Evolutionary conservation across 2,888 invertebrate species (phyloP), one percentile per base, ranked within the genome.

Genomic region (Ormyrus nitidulus): DNA sequence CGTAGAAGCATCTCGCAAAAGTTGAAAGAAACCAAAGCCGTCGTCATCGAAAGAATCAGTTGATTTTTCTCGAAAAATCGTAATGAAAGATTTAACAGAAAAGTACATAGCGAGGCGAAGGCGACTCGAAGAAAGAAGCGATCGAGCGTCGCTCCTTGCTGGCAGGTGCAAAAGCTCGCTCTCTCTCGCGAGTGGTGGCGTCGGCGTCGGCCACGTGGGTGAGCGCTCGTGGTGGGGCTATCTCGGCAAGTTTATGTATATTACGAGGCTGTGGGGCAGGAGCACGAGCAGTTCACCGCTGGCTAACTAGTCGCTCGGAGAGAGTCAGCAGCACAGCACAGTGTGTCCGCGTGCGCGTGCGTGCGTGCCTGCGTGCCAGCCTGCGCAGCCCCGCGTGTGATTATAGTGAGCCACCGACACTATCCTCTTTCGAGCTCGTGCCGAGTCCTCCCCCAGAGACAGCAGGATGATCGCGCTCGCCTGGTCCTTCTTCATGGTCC

Each of bases 171-270:
- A 34, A 34, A 34, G 34, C 34, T 34, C 34, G 34, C 34, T 34
- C 34, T 34, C 34, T 34, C 34, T 34, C 34, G 53, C 51, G 53
- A 34, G n/a, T 48, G 61, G 69, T 56, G 72, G 68, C 83, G 79
- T 81, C 59, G 65, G 51, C 78, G 68, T n/a, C 78, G 77, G 71
- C 75, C 84, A 84, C 85, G 85, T 84, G 82, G 34, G 85, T 74
- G 58, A 65, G 81, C 82, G 34, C 34, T 34, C 34, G 85, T 85
- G 84, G 86, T 86, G 86, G 86, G 85, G 86, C 83, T 88, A 89
- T 88, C 89, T 87, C 85, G 82, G 83, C 84, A 86, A 86, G 85
- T 87, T 86, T 85, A 88, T 87, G 89, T 88, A 88, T 88, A 89
- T 89, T 88, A 89, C 87, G 87, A 86, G 85, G 86, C 84, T 84